Percentiles rank a stretch among this genome's conserved stretches.
Conservation (phyloP, 2,888 invertebrate species). For the Cheilosia pagana region DNA sequence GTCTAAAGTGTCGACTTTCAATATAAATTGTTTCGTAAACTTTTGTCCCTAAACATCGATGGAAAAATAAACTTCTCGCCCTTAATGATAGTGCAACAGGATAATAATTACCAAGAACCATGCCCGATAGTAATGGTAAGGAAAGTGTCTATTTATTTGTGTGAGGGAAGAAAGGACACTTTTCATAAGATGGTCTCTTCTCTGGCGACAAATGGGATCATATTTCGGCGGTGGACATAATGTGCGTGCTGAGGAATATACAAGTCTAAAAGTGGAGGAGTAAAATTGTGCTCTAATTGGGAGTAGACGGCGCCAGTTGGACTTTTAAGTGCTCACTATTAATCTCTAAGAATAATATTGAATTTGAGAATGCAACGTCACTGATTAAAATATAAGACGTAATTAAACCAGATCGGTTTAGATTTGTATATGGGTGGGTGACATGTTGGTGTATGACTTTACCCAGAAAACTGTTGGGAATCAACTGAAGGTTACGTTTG, state of each 20-base stretch:
- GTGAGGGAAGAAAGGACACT: constrained; percentile 25
- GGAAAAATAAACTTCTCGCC: constrained; percentile 26
- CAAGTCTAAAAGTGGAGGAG: constrained; percentile 50
- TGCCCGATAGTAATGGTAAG: constrained; percentile 24
- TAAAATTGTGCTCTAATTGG: constrained; percentile 60
- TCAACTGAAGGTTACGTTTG: no score
- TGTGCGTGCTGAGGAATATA: constrained; percentile 8
- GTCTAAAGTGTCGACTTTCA: not conserved
- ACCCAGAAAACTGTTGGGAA: no score
- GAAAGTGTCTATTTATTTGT: constrained; percentile 4
- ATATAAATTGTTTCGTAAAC: constrained; percentile 53
- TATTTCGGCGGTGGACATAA: constrained; percentile 70
- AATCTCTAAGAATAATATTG: constrained; percentile 19
- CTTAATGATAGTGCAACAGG: constrained; percentile 68
- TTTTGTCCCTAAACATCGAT: constrained; percentile 54
- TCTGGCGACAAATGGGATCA: constrained; percentile 65
- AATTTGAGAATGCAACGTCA: constrained; percentile 27
- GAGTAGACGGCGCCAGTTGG: constrained; percentile 55
- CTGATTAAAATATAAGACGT: not conserved
- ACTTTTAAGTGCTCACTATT: constrained; percentile 44
- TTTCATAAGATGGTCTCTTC: constrained; percentile 27
- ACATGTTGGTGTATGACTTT: no score
- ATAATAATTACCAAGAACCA: constrained; percentile 59
- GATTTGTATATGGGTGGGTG: not conserved
- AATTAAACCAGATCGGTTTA: not conserved